These are phyloP conservation scores for Acropternis orthonyx DNA, from an alignment of 2,797 vertebrate genomes.

Conservation along the genomic window DNA sequence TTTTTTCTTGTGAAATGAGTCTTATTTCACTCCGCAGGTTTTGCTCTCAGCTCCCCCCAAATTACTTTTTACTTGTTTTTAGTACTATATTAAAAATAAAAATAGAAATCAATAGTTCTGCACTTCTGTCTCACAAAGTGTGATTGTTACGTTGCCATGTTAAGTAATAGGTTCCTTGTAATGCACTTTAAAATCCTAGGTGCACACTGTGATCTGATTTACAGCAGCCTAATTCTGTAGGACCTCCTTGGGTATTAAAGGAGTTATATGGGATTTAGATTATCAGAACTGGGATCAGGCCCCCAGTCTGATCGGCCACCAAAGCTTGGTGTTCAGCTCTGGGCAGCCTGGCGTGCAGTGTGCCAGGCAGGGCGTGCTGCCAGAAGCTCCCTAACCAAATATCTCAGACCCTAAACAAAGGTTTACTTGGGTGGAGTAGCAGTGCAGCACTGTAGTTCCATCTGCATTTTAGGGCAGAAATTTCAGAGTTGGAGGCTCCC, in stretches of 20 bases:
- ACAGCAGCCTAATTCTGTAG: background rate
- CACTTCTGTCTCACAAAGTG: background rate
- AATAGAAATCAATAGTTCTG: background rate
- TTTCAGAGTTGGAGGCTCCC: fast-evolving
- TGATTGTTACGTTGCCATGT: background rate
- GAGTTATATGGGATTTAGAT: constrained; percentile 26
- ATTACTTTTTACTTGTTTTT: background rate
- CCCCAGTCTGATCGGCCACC: background rate
- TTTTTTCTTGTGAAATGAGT: background rate
- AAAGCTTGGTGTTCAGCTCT: background rate
- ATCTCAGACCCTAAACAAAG: background rate
- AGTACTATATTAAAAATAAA: background rate
- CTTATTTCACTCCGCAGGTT: background rate
- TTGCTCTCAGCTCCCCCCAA: background rate
- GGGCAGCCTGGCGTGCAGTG: background rate
- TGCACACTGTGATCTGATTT: constrained; percentile 31
- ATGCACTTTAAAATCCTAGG: background rate
- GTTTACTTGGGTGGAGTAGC: too few species aligned
- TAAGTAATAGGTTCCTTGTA: background rate
- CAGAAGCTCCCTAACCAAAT: background rate
- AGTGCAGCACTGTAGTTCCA: background rate
- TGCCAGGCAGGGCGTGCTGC: fast-evolving
- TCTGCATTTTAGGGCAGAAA: background rate
- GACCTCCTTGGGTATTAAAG: constrained; percentile 8
- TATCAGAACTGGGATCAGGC: background rate